Percentiles rank a stretch among this genome's conserved stretches.
phyloP scores from a whole-genome alignment of 2,888 invertebrate genomes.

The Hymenopus coronatus region DNA sequence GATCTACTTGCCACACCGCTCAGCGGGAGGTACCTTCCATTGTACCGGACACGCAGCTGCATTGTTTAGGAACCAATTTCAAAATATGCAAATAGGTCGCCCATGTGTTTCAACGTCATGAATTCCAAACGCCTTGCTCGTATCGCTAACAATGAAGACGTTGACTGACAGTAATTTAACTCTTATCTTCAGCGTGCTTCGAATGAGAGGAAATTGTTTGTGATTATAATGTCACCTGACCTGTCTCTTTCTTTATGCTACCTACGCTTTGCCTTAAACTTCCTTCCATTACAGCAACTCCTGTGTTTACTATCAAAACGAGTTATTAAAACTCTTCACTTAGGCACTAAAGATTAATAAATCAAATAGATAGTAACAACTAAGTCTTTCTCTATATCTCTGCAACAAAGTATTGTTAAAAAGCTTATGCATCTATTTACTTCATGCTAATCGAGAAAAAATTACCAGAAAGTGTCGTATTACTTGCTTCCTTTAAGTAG shows the following conservation, averaged over 20 bases:
- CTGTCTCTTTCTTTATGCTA: background rate
- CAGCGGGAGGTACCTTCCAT: background rate
- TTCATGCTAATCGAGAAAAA: no score
- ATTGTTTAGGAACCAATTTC: constrained; percentile 29
- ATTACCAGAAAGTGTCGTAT: no score
- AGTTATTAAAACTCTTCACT: no score
- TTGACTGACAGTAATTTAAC: background rate
- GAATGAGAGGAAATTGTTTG: background rate
- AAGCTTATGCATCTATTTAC: no score
- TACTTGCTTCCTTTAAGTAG: no score
- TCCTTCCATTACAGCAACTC: background rate
- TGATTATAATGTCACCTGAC: background rate
- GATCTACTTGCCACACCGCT: constrained; percentile 1
- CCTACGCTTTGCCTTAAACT: background rate
- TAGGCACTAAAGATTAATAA: no score
- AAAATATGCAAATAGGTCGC: constrained; percentile 27
- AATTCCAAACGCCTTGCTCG: background rate
- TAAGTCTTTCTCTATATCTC: no score
- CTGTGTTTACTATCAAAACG: no score
- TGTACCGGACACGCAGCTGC: constrained; percentile 13
- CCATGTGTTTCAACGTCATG: background rate
- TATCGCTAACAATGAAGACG: background rate
- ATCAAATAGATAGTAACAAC: no score
- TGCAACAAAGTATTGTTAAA: no score
- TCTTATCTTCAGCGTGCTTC: background rate